These are phyloP conservation scores for Trypoxylon attenuatum DNA, from an alignment of 2,888 invertebrate genomes.

Conservation along the genomic window DNA sequence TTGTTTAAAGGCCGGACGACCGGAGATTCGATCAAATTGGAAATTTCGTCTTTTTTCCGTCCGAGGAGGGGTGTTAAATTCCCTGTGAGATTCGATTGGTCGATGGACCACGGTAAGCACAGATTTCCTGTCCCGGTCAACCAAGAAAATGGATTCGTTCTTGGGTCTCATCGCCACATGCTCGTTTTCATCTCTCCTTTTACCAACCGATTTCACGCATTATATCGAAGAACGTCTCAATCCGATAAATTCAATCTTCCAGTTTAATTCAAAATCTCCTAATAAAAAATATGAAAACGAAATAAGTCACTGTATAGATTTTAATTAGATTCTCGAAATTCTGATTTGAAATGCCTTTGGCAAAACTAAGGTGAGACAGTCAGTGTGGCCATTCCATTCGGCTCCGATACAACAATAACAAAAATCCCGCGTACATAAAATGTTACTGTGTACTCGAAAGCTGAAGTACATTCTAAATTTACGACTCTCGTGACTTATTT, in stretches of 20 bases:
- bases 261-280: too few relatives aligned
- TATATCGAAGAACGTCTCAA: background rate
- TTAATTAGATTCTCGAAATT: too few relatives aligned
- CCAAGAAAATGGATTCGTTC: slow-evolving; percentile 54
- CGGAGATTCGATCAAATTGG: slow-evolving; percentile 72
- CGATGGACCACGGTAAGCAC: slow-evolving; percentile 57
- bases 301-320: too few relatives aligned
- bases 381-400: too few relatives aligned
- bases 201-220: background rate
- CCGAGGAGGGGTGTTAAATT: slow-evolving; percentile 71
- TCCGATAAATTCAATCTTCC: too few relatives aligned
- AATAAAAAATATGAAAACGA: too few relatives aligned
- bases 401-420: too few relatives aligned
- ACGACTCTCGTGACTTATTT: background rate
- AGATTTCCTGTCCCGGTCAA: slow-evolving; percentile 70
- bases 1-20: slow-evolving; percentile 61
- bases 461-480: too few relatives aligned
- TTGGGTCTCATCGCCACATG: slow-evolving; percentile 35
- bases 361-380: too few relatives aligned
- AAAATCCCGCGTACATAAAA: too few relatives aligned
- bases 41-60: slow-evolving; percentile 65
- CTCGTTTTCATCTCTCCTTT: slow-evolving; percentile 7
- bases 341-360: too few relatives aligned
- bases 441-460: too few relatives aligned
- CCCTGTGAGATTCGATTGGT: slow-evolving; percentile 74